These are phyloP conservation scores for Apoderus coryli DNA, from an alignment of 2,888 invertebrate genomes.

Conservation along the genomic window DNA sequence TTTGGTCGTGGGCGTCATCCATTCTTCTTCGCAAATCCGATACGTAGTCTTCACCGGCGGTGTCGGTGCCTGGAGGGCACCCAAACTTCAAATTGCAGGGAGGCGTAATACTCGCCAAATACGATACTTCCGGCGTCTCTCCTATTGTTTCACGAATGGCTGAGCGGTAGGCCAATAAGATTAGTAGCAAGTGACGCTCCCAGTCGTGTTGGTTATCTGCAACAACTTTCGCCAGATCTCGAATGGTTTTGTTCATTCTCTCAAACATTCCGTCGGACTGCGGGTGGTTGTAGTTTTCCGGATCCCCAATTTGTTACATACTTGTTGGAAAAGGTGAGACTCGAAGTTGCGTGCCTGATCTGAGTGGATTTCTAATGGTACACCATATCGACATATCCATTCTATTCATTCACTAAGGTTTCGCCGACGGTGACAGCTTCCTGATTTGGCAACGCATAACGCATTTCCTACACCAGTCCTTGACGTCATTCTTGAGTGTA, in stretches of 20 bases:
- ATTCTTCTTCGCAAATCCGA: too few species aligned
- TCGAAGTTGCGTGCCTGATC: constrained; percentile 1
- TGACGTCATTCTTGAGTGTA: too few species aligned
- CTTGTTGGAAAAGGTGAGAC: background rate
- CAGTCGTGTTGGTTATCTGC: background rate
- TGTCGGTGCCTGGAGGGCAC: too few species aligned
- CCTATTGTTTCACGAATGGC: background rate
- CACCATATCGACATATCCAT: constrained; percentile 1
- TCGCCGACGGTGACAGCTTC: too few species aligned
- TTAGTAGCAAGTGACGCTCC: background rate
- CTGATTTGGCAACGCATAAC: too few species aligned
- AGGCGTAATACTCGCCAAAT: background rate
- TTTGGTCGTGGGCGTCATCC: too few species aligned
- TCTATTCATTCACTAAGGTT: too few species aligned
- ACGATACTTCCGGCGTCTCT: background rate
- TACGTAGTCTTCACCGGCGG: too few species aligned
- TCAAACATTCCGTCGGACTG: constrained; percentile 1
- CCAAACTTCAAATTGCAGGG: too few species aligned
- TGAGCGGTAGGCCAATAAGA: constrained; percentile 1
- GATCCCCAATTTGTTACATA: background rate
- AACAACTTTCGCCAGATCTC: background rate
- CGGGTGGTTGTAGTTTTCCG: background rate
- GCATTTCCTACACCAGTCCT: too few species aligned
- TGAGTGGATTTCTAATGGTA: background rate
- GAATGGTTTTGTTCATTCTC: background rate